Evolutionary conservation across 2,888 invertebrate species (phyloP), one percentile per base, ranked within the genome.

Genomic region (Entomobrya multifasciata): DNA sequence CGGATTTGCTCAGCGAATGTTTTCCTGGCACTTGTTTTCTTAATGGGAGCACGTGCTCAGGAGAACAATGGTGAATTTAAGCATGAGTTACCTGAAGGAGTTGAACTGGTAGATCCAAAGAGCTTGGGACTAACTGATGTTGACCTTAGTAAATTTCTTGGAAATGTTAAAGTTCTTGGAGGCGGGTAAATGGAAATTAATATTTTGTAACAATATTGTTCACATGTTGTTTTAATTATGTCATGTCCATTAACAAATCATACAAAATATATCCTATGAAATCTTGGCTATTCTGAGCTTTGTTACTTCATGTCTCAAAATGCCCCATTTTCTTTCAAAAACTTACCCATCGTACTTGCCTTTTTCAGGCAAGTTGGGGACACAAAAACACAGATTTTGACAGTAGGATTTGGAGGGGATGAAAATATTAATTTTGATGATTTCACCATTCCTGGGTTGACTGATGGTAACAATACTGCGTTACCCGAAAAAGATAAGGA

Each of bases 41-140:
- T 78, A 25, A 25, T 52, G 6, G 44, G 57, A 57, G 86, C 80
- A 72, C 27, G 36, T 74, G 62, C 74, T 15, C 85, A 85, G 60
- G 78, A 78, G 47, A 85, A 78, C 5, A 79, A 88, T 30, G 84
- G 85, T 17, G 88, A 87, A 15, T 86, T 89, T 44, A 88, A 90
- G 44, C 91, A 91, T 85, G 88, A 91, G 41, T 81, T 91, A 15
- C 91, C 91, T 0, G 90, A 90, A 15, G 89, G 88, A 41, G 87
- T 91, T 13, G 91, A 91, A 83, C 86, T 91, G 25, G 89, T 91
- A n/a, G 90, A 91, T 72, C 91, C 91, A n/a, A 91, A 91, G 74
- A 87, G 89, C 10, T 86, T 91, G 17, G 91, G 91, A 76, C 84
- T 91, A 15, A 88, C 89, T 8, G 90, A 88, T 62, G 87, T 84